Conservation (phyloP, 2,113 vertebrate genomes). For the Myotis yumanensis region DNA sequence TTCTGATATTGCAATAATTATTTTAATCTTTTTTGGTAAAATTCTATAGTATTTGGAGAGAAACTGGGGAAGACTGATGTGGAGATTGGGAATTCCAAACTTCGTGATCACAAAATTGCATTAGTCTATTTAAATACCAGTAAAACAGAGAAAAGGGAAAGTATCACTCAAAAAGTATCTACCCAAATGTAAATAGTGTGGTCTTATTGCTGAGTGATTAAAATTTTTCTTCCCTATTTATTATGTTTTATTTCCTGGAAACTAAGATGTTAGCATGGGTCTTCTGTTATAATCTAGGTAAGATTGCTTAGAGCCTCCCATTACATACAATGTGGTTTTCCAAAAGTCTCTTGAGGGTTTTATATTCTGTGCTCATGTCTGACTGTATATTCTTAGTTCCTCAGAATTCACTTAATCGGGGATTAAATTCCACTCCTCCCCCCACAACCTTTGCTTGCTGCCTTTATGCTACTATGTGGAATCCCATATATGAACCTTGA, state of each 20-base stretch:
- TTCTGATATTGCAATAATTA: not conserved
- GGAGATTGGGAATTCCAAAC: not conserved
- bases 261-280: not conserved
- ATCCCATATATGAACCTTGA: not conserved
- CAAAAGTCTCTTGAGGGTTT: not conserved
- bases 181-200: not conserved
- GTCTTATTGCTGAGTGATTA: not conserved
- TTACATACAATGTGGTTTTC: not conserved
- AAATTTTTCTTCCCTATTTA: not conserved
- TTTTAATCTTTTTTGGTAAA: slow-evolving; percentile 16
- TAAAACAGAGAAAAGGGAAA: not conserved
- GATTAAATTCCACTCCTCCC: not conserved
- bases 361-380: not conserved
- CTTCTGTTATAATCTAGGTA: not conserved
- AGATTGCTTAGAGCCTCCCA: not conserved
- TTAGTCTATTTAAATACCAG: not conserved
- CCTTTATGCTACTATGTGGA: not conserved
- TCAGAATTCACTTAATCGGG: not conserved
- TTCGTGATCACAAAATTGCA: slow-evolving; percentile 8
- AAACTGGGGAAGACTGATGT: not conserved
- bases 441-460: not conserved
- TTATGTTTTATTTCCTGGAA: slow-evolving; percentile 23
- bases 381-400: not conserved
- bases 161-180: not conserved
- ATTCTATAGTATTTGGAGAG: not conserved